Base-by-base conservation (phyloP, 1,140 invertebrate species). In the Prorops nasuta region DNA sequence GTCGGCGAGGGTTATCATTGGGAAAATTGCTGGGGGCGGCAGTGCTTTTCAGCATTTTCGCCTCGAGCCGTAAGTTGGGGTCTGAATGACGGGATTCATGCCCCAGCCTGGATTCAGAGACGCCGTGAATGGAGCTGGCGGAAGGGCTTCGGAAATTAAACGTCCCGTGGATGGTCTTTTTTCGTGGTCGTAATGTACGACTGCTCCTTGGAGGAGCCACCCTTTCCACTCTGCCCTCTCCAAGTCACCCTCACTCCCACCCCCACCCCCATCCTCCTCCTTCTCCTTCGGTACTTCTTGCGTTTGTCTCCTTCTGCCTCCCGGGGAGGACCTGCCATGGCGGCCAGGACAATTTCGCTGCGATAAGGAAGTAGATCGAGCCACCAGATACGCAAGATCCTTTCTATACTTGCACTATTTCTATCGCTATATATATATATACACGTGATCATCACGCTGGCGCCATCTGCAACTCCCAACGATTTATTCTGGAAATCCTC, bases 111-210 rank as follows among this genome's bases (percentile, higher is more conserved):
- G 62, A 52, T 51, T 55, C 59, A 49, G 48, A 53, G 56, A 58
- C 36, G 39, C 54, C 56, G 67, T 76, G 74, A 77, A 77, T 76
- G 69, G 73, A 76, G 59, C 66, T 58, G 58, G 69, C 67, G 72
- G 72, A 76, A 76, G 72, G 67, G 56, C 74, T 74, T 77, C 69
- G 74, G 75, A 77, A 77, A 77, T 77, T 77, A 76, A 77, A 76
- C 68, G 74, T 77, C 74, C 67, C 57, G 56, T 55, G 47, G 64
- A 71, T 68, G 65, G 66, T 71, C 67, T 69, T 76, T 74, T 69
- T 71, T 70, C 64, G 56, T 55, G 58, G 45, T 40, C 47, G 71
- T 76, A 75, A 76, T 73, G 64, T 76, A 76, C 64, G 72, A 59
- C 60, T 56, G 58, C 58, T 60, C 65, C 64, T 65, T 63, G 32